Base-by-base conservation (phyloP, 2,113 vertebrate genomes). In the Siniperca knerii region DNA sequence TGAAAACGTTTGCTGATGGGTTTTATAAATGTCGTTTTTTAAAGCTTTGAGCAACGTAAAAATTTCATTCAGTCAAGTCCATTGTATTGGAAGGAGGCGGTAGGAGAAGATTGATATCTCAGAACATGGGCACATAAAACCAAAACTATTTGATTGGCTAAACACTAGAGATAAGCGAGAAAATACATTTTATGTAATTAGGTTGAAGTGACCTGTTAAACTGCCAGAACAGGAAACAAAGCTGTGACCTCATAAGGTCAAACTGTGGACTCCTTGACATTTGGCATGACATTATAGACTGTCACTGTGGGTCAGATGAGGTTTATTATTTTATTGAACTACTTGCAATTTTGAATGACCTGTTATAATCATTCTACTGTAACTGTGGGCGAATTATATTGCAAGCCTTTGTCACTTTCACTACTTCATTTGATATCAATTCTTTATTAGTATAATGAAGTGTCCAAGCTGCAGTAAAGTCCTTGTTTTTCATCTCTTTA, bases 281-380 rank as follows among this genome's bases (percentile, higher is more conserved):
- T 0, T 11, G 11, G 8, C 42, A 20, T 62, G 44, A 25, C 18
- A 61, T 78, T 48, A 25, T 6, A 50, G 11, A 46, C 13, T 1
- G 68, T 21, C 13, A 50, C 20, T 35, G 20, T 57, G 21, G 54
- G 10, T 74, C 44, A 76, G 0, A 71, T 48, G 1, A 11, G 12
- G 0, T 68, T 86, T 83, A 86, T 83, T 29, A 25, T 37, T 81
- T 84, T 64, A 90, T 42, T 71, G 58, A 50, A 42, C 7, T 42
- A 70, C 62, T 13, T 10, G 11, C 8, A 18, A 8, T 55, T 33
- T 72, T 58, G 0, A 7, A 21, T 21, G 15, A 60, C 16, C 35
- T 18, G 33, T 40, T 21, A 23, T 44, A 61, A 15, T 42, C 50
- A 3, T 48, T 23, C 1, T 48, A 48, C 13, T 46, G 44, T 35